These are phyloP conservation scores for Trypoxylon attenuatum DNA, from an alignment of 2,888 invertebrate genomes.

Conservation along the genomic window DNA sequence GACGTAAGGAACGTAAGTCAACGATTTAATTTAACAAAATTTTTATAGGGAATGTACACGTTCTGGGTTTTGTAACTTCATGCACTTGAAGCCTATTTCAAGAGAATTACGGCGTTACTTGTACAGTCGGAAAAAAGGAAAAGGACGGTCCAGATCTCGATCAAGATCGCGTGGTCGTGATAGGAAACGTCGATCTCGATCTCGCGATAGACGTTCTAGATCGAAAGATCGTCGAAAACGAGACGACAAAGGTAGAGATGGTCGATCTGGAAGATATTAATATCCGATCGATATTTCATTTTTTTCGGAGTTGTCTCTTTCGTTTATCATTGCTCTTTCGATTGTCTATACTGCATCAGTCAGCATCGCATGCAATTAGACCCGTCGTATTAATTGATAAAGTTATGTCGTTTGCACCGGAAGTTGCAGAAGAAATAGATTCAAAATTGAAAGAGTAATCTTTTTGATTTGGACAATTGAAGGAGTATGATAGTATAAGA, in stretches of 20 bases:
- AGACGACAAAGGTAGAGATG: constrained; percentile 73
- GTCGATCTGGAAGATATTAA: constrained; percentile 76
- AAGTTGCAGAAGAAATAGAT: too few species aligned
- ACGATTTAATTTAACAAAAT: neutral
- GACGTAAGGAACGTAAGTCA: too few species aligned
- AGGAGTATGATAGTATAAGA: neutral
- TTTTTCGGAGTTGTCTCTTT: constrained; percentile 1
- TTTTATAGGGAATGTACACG: constrained; percentile 90
- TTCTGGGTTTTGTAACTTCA: constrained; percentile 99
- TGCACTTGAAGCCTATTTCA: constrained; percentile 99
- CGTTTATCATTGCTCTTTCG: neutral
- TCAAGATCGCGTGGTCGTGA: constrained; percentile 77
- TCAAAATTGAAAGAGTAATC: neutral
- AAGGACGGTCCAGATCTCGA: constrained; percentile 78
- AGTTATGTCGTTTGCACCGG: too few species aligned
- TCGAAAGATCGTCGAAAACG: constrained; percentile 72
- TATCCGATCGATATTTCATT: constrained; percentile 14
- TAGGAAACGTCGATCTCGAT: constrained; percentile 72
- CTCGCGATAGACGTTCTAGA: constrained; percentile 70
- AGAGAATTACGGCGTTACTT: constrained; percentile 91
- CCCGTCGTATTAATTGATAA: neutral
- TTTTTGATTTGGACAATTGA: neutral
- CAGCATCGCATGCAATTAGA: neutral
- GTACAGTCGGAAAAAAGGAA: constrained; percentile 82
- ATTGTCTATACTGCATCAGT: neutral